Percentiles rank a stretch among this genome's conserved stretches.
phyloP scores from a whole-genome alignment of 2,888 invertebrate genomes.

The Epistrophella euchroma region DNA sequence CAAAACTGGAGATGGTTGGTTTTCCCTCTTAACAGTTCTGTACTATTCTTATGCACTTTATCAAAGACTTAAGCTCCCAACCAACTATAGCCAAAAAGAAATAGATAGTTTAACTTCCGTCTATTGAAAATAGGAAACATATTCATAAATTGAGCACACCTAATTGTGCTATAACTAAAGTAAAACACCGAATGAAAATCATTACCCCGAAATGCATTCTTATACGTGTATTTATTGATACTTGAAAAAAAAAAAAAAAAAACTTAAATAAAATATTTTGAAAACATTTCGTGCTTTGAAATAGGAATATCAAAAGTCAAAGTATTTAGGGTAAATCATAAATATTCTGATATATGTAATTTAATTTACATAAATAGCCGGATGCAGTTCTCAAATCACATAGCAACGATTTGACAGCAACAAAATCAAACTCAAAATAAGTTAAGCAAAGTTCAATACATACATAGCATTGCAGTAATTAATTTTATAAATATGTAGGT shows the following conservation, averaged over 20 bases:
- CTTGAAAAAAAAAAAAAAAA: no score
- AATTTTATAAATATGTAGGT: not conserved
- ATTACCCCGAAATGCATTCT: not conserved
- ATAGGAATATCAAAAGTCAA: not conserved
- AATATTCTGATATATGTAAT: not conserved
- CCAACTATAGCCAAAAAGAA: no score
- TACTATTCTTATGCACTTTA: no score
- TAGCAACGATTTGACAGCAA: not conserved
- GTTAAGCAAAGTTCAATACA: not conserved
- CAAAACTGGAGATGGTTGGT: no score
- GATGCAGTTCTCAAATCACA: not conserved
- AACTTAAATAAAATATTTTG: no score
- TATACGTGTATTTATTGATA: not conserved
- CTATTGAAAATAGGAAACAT: no score
- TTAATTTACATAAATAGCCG: not conserved
- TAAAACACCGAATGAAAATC: not conserved
- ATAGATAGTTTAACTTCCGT: no score
- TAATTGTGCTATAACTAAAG: no score
- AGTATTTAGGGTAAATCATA: not conserved
- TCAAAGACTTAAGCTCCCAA: no score
- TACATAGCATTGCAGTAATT: not conserved
- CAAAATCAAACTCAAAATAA: not conserved
- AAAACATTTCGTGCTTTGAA: constrained; percentile 10
- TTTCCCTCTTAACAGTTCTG: no score
- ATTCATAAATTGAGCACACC: no score